These are phyloP conservation scores for Xyrauchen texanus DNA, from an alignment of 2,113 vertebrate genomes.

Conservation along the genomic window DNA sequence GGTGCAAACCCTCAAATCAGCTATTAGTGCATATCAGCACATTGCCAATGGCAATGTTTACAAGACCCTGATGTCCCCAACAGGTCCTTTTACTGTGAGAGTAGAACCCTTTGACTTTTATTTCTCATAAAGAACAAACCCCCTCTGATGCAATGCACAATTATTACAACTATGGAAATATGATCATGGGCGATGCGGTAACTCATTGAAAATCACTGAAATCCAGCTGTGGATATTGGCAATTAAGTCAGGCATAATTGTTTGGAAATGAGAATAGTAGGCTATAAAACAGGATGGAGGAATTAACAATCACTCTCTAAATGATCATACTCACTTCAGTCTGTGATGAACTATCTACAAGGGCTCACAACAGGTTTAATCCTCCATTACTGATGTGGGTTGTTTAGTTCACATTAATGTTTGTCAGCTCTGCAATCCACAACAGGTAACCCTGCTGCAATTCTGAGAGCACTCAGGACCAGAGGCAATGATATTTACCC, in stretches of 20 bases:
- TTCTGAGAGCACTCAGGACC: conserved; percentile 51
- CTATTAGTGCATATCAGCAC: conserved; percentile 63
- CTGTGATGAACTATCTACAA: conserved; percentile 37
- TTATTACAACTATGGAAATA: conserved; percentile 65
- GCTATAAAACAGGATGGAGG: conserved; percentile 40
- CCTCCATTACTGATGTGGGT: conserved; percentile 29
- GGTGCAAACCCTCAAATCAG: conserved; percentile 67
- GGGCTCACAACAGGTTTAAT: conserved; percentile 44
- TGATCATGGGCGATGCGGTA: conserved; percentile 60
- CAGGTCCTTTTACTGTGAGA: conserved; percentile 64
- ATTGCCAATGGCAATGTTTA: conserved; percentile 63
- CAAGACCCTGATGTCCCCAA: conserved; percentile 71
- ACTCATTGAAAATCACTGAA: conserved; percentile 42
- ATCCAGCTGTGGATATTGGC: conserved; percentile 57
- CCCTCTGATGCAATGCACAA: conserved; percentile 62
- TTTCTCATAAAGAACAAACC: conserved; percentile 60
- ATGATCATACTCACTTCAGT: conserved; percentile 21
- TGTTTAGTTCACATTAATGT: conserved; percentile 23
- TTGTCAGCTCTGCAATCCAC: conserved; percentile 12
- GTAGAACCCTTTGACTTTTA: conserved; percentile 63
- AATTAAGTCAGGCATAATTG: conserved; percentile 66
- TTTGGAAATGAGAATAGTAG: conserved; percentile 58
- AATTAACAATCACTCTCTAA: conserved; percentile 50
- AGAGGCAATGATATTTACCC: conserved; percentile 46
- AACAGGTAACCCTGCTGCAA: background rate